Base-by-base conservation (phyloP, 2,797 vertebrate genomes). In the Philypnodon macrostomus region DNA sequence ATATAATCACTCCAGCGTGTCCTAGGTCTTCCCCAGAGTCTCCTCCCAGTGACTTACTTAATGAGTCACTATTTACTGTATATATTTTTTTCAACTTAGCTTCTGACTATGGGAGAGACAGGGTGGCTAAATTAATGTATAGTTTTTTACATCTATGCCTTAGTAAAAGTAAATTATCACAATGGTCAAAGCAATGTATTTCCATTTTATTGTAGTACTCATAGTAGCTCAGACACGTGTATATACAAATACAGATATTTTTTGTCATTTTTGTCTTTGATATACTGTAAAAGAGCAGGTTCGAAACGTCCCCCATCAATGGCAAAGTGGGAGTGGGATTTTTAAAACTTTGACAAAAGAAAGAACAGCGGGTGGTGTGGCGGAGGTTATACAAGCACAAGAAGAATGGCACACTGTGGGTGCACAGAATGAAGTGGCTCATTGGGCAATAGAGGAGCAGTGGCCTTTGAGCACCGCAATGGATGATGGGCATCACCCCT, bases 181-280 rank as follows among this genome's bases (percentile, higher is more conserved):
- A 84, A 77, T 59, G 75, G 83, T 91, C 87, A 93, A 94, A 92
- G 90, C 88, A 89, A 91, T 90, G 90, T 78, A 75, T 83, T 81
- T 83, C 70, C 74, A 58, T 87, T 85, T 86, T 85, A 92, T 90
- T 97, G 94, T 93, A 95, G 94, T 95, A 94, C 90, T 94, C 94
- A 94, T 96, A 94, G 88, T 93, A 94, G 93, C 93, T 95, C 89
- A 93, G 94, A 96, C 95, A 98, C 79, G 88, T 96, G 93, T 96
- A 97, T 97, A 95, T 98, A 98, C 95, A 98, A 95, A 96, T 93
- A 97, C 94, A 97, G 93, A 93, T 85, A 50, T 79, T 85, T 82
- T 90, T 89, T 88, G 91, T 90, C 89, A 83, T 81, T 79, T 79
- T 78, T 75, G 87, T 92, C 68, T 47, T 92, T 94, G 91, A 92